phyloP scores from a whole-genome alignment of 2,797 vertebrate species.

The Anabacerthia variegaticeps region DNA sequence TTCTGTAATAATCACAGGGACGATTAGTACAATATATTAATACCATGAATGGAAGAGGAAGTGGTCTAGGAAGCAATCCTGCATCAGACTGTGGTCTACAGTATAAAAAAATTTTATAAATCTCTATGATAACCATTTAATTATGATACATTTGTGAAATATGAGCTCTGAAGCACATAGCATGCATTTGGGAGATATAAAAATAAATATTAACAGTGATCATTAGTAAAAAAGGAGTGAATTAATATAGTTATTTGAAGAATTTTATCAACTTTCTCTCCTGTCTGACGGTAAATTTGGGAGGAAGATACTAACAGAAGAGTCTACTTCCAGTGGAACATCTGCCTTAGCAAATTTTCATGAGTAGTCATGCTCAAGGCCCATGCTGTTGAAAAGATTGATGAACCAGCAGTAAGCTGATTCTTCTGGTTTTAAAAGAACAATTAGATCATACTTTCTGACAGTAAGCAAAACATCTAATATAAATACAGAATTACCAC shows the following conservation, averaged over 20 bases:
- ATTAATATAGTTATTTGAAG: background rate
- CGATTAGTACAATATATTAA: background rate
- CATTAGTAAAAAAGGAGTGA: background rate
- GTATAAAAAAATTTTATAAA: background rate
- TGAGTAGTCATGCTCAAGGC: background rate
- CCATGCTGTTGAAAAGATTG: background rate
- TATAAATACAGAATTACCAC: background rate
- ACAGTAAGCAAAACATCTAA: background rate
- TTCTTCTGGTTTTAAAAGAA: background rate
- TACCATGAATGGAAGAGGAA: background rate
- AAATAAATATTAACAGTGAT: background rate
- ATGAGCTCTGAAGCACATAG: background rate
- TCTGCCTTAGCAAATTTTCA: background rate
- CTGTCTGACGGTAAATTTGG: background rate
- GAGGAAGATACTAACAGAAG: background rate
- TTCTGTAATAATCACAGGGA: background rate
- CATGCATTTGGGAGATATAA: background rate
- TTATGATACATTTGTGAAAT: background rate
- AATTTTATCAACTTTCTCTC: background rate
- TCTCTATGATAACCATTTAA: background rate
- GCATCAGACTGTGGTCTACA: background rate
- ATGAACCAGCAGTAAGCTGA: background rate
- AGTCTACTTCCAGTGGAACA: background rate
- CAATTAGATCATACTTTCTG: background rate
- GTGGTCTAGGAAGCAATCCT: background rate